Evolutionary conservation across 2,888 invertebrate species (phyloP).

Genomic region (Pterostichus niger): DNA sequence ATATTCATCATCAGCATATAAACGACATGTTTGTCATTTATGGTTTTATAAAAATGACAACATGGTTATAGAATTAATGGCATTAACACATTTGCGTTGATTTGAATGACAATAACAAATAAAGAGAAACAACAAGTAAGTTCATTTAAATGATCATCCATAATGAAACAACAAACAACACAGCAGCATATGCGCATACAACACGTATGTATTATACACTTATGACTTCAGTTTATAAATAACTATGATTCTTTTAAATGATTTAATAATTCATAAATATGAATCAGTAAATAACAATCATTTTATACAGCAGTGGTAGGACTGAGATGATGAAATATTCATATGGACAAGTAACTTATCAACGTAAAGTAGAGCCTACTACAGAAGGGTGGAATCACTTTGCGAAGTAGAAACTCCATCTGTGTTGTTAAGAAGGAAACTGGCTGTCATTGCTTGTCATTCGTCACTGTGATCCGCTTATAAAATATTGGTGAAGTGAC

Average conservation of each 20-base stretch:
- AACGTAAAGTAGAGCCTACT: slow-evolving; percentile 23
- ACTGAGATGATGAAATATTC: slow-evolving; percentile 25
- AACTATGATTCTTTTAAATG: slow-evolving; percentile 47
- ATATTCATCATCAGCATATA: slow-evolving; percentile 26
- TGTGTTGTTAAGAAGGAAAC: slow-evolving; percentile 14
- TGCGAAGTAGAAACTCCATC: neutral
- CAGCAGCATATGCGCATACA: neutral
- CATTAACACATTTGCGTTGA: slow-evolving; percentile 41
- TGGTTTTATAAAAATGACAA: slow-evolving; percentile 1
- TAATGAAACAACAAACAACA: slow-evolving; percentile 41
- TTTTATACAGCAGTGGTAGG: slow-evolving; percentile 49
- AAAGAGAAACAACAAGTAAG: slow-evolving; percentile 34
- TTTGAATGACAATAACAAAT: slow-evolving; percentile 58
- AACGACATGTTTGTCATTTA: slow-evolving; percentile 24
- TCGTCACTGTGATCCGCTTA: neutral
- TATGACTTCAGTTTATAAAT: slow-evolving; percentile 49
- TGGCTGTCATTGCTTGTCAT: slow-evolving; percentile 19
- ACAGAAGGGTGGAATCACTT: slow-evolving; percentile 52
- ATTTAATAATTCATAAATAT: slow-evolving; percentile 55
- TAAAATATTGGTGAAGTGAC: too few species aligned
- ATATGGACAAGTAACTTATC: slow-evolving; percentile 42
- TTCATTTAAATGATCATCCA: slow-evolving; percentile 41
- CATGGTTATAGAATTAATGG: slow-evolving; percentile 28
- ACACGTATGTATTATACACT: neutral
- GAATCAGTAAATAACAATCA: slow-evolving; percentile 54